phyloP scores from a whole-genome alignment of 2,888 invertebrate species.

The Leistus spinibarbis region DNA sequence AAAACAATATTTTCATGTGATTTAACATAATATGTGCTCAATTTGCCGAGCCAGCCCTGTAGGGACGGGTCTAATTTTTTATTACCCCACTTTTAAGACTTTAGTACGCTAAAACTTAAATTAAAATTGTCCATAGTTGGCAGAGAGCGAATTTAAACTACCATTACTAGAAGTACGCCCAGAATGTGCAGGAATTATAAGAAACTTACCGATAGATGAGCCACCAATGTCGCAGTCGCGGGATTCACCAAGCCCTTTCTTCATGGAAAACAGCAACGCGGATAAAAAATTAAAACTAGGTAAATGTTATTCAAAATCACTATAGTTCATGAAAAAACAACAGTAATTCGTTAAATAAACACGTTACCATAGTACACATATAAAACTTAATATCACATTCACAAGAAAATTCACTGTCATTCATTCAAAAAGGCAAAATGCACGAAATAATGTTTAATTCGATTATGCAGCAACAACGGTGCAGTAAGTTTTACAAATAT shows the following conservation, averaged over 20 bases:
- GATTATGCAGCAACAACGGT: constrained; percentile 52
- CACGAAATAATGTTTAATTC: constrained; percentile 52
- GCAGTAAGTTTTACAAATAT: too few relatives aligned
- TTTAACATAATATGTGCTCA: too few relatives aligned
- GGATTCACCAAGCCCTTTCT: constrained; percentile 68
- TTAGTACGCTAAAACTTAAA: too few relatives aligned
- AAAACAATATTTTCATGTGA: too few relatives aligned
- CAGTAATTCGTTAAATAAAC: neutral
- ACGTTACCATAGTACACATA: neutral
- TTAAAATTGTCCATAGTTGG: constrained; percentile 59
- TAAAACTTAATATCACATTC: neutral
- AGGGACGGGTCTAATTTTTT: too few relatives aligned
- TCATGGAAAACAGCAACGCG: constrained; percentile 67
- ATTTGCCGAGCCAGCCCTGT: too few relatives aligned
- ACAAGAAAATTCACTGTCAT: constrained; percentile 14
- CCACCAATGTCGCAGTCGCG: constrained; percentile 65
- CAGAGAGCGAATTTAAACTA: constrained; percentile 70
- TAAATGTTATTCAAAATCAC: constrained; percentile 50
- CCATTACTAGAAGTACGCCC: constrained; percentile 72
- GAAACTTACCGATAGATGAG: constrained; percentile 66
- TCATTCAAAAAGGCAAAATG: constrained; percentile 43
- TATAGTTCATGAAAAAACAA: neutral
- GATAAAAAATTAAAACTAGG: constrained; percentile 70
- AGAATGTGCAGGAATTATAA: constrained; percentile 69
- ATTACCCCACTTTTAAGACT: too few relatives aligned